Base-by-base conservation (phyloP, 2,113 vertebrate species). In the Forbesichthys agassizii region DNA sequence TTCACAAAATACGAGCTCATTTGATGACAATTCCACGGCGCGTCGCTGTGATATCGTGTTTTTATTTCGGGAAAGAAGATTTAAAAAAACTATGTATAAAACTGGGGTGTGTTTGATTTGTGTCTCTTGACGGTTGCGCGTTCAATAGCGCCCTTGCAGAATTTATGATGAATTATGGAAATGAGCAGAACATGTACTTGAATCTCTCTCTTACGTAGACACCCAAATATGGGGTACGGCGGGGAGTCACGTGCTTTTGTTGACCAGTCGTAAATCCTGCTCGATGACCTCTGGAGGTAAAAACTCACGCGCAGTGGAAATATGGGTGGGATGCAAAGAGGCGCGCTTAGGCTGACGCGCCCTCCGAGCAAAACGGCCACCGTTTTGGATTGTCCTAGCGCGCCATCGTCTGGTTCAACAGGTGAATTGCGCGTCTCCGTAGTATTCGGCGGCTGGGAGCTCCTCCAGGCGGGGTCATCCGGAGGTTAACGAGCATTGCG, bases 131-230 rank as follows among this genome's bases (percentile, higher is more conserved):
- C 95, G 95, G 92, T 96, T 98, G 96, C 94, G 96, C 96, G 95
- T 96, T 89, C 96, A 96, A 96, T 96, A 96, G 96, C 96, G 96
- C 95, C 96, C 96, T 95, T 95, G 95, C 95, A 98, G 95, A 98
- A 98, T 98, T 97, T 98, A 98, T 98, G 96, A 99, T 99, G 97
- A 99, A 98, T 98, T 99, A 99, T 98, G 97, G 96, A 98, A 99
- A 99, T 98, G 96, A 98, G 96, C 95, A 95, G 96, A 95, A 96
- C 97, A 96, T 98, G 96, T 95, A 97, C 96, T 98, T 95, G 95
- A 97, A 58, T 58, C 97, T 96, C 95, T 95, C 95, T 96, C 96
- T 96, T 97, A 98, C 97, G 96, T 97, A 98, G 95, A 94, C 96
- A 95, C 94, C 97, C 97, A 99, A 99, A 99, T 99, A 99, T 98